Conservation (phyloP, 1,140 invertebrate species). For the Chironomus tepperi region DNA sequence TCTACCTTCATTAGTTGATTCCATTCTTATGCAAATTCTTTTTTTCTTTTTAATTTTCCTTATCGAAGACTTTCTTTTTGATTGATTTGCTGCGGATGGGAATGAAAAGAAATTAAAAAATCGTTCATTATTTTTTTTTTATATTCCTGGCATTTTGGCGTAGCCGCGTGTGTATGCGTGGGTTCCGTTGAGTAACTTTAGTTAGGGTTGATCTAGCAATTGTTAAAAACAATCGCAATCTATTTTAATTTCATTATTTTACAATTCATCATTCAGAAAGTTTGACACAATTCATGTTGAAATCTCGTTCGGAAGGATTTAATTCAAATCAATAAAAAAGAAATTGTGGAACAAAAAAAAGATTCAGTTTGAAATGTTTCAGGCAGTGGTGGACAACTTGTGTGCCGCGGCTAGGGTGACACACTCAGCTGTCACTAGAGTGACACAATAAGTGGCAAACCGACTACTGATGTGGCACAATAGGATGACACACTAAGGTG, state of each 20-base stretch:
- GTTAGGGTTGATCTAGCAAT: too few relatives aligned
- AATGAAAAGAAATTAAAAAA: conserved; percentile 20
- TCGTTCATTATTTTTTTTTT: conserved; percentile 16
- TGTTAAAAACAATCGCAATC: too few relatives aligned
- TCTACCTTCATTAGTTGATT: conserved; percentile 10
- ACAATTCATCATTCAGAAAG: background rate
- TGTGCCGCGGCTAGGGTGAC: too few relatives aligned
- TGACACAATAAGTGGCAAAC: too few relatives aligned
- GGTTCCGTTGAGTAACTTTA: background rate
- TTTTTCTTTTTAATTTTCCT: background rate
- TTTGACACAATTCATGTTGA: background rate
- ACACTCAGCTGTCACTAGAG: too few relatives aligned
- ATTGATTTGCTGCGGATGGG: background rate
- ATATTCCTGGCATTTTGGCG: background rate
- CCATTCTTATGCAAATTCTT: conserved; percentile 10
- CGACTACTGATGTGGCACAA: too few relatives aligned
- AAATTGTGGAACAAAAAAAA: background rate
- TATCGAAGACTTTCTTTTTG: conserved; percentile 14
- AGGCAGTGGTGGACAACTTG: too few relatives aligned
- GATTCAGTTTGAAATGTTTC: background rate
- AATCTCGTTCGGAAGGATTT: background rate
- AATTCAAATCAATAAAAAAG: conserved; percentile 3
- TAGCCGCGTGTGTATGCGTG: background rate
- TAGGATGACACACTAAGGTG: too few relatives aligned
- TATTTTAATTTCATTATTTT: too few relatives aligned